Evolutionary conservation across 2,888 invertebrate species (phyloP), one percentile per base, ranked within the genome.

Genomic region (Caenorhabditis sulstoni): DNA sequence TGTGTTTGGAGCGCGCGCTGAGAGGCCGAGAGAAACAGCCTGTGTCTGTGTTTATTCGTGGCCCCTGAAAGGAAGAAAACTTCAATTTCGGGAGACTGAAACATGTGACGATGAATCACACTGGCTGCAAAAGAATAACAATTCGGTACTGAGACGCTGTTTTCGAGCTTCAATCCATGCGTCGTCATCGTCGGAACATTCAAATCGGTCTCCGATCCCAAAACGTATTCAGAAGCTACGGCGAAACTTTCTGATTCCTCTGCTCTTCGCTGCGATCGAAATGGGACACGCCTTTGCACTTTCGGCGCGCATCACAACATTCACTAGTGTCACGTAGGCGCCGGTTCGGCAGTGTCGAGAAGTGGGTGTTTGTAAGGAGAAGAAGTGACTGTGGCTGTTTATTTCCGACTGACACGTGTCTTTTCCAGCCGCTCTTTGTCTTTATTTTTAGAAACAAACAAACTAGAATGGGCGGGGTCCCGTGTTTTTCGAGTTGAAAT

Each of bases 1-100:
- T 50, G 50, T 50, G 50, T 50, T 64, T 41, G 62, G 49, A 62
- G 49, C 53, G 50, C 47, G 44, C 68, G 29, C 39, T 55, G 47
- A 50, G 44, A 45, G 11, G 41, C 8, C 47, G 62, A 64, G 57
- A 71, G 53, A 55, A n/a, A 47, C 50, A 39, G 37, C 12, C 29
- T 50, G 45, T 71, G 71, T 29, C 29, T 57, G 45, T 71, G 71
- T 71, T 71, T 71, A 71, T 64, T 62, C 47, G 41, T 20, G 55
- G 53, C 12, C 14, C 7, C 50, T 20, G 12, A 23, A 35, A 35
- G 35, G 53, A 20, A 29, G 29, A 4, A 18, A 47, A 47, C 20
- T 47, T 20, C 47, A 20, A 29, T 29, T 29, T 29, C 29, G 29
- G 29, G 29, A 29, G 3, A 7, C 3, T 29, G 29, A 29, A 29